Evolutionary conservation across 2,113 vertebrate genomes (phyloP).

Genomic region (Pygathrix nemaeus): DNA sequence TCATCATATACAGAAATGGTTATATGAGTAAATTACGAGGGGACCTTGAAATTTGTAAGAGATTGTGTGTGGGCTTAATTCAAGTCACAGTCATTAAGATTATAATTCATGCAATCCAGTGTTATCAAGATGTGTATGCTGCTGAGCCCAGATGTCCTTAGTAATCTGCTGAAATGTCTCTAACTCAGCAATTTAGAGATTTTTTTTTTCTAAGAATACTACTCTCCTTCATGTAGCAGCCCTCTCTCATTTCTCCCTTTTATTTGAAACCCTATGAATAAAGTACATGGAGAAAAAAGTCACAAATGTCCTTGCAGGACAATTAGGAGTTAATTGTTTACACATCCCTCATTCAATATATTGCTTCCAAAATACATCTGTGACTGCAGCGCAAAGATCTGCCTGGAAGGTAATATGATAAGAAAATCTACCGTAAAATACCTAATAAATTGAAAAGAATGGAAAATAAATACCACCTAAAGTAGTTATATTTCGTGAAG

Average conservation of each 20-base stretch:
- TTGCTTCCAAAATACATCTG: slow-evolving; percentile 39
- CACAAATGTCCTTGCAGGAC: background rate
- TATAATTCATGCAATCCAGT: background rate
- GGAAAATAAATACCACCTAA: slow-evolving; percentile 60
- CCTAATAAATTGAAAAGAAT: slow-evolving; percentile 27
- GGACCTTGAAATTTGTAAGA: slow-evolving; percentile 28
- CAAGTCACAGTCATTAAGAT: slow-evolving; percentile 57
- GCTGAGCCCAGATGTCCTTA: slow-evolving; percentile 60
- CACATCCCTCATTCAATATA: background rate
- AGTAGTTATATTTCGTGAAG: slow-evolving; percentile 48
- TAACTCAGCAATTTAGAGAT: slow-evolving; percentile 58
- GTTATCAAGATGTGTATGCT: slow-evolving; percentile 20
- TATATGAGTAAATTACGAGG: slow-evolving; percentile 38
- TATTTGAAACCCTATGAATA: slow-evolving; percentile 35
- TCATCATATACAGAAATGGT: background rate
- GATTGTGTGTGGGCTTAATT: slow-evolving; percentile 46
- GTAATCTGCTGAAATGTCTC: slow-evolving; percentile 50
- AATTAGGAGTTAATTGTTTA: slow-evolving; percentile 67
- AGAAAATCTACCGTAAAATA: slow-evolving; percentile 63
- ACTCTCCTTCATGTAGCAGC: background rate
- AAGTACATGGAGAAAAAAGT: background rate
- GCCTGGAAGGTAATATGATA: slow-evolving; percentile 48
- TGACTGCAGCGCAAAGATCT: background rate
- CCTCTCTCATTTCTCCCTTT: slow-evolving; percentile 1
- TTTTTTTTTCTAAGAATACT: background rate